Evolutionary conservation across 2,113 vertebrate species (phyloP), one percentile per base, ranked within the genome.

Genomic region (Leucoraja erinaceus): DNA sequence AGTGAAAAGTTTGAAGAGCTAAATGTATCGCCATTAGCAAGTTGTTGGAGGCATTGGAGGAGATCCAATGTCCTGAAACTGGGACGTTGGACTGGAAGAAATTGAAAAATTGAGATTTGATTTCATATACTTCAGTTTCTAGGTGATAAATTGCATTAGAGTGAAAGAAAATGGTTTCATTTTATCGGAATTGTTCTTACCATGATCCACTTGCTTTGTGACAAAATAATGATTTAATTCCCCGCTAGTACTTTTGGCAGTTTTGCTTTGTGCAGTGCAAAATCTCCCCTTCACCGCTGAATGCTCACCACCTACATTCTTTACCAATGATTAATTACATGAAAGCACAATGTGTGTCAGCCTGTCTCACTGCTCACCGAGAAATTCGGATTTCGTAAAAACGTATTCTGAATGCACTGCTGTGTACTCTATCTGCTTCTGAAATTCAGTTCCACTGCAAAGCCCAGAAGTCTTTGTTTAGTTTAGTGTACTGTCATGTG

Each of bases 81-180:
- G 90, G 72, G 47, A 91, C 72, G 68, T 54, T 72, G 66, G 68
- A 72, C 90, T 91, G 90, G 68, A 74, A 72, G 68, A 91, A 91
- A 91, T 91, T 91, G 66, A 70, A 91, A 68, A 91, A 91, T 38
- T 72, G 33, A 72, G 90, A 70, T 91, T 74, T 91, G 90, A 91
- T 91, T 91, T 28, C 31, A 72, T 70, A 31, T 91, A 47, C 68
- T 91, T 38, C 33, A 91, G 68, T 91, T 90, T 90, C 66, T 25
- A 91, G 33, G 90, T 91, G 66, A 91, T 74, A 91, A 91, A 74
- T 74, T 91, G 90, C 33, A 14, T 3, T 47, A 8, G 68, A 91
- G 38, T 91, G 28, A 91, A 72, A 47, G 88, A 70, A 72, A 91
- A 74, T 91, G 88, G 16, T 72, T 38, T 72, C 31, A 47, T 72